Conservation (phyloP, 92 coral and sea anemone species). For the Zoanthus solanderi region DNA sequence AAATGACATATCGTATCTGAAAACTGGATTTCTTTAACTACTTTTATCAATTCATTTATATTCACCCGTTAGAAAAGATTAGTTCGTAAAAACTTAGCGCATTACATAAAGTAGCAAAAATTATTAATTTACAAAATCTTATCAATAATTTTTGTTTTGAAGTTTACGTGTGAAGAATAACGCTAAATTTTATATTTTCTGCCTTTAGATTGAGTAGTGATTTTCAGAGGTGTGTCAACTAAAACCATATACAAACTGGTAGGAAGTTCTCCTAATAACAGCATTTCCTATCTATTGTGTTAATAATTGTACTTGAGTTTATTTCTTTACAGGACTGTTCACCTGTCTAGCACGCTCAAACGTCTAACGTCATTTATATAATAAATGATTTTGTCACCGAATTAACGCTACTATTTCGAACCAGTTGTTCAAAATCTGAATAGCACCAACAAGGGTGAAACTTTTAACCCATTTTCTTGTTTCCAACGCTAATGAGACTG, state of each 20-base stretch:
- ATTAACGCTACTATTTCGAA: no score
- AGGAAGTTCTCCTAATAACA: not conserved
- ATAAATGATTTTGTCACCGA: no score
- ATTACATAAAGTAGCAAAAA: slow-evolving; percentile 1
- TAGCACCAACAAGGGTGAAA: no score
- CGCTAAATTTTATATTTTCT: not conserved
- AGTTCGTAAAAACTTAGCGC: not conserved
- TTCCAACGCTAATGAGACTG: no score
- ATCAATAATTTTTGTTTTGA: not conserved
- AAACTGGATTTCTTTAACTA: not conserved
- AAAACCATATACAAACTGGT: not conserved
- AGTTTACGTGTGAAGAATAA: slow-evolving; percentile 10
- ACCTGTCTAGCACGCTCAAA: no score
- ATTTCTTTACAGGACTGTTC: no score
- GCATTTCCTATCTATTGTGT: not conserved
- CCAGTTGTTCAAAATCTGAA: no score
- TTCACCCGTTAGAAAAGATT: not conserved
- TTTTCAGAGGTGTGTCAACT: not conserved
- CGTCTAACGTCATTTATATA: no score
- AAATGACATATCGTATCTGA: no score
- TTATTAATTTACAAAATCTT: not conserved
- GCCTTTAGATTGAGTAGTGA: not conserved
- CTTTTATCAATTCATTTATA: not conserved
- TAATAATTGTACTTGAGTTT: not conserved
- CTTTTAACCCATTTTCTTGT: no score